Percentiles rank a stretch among this genome's conserved stretches.
Conservation (phyloP, 2,113 vertebrate genomes). For the Vidua chalybeata region DNA sequence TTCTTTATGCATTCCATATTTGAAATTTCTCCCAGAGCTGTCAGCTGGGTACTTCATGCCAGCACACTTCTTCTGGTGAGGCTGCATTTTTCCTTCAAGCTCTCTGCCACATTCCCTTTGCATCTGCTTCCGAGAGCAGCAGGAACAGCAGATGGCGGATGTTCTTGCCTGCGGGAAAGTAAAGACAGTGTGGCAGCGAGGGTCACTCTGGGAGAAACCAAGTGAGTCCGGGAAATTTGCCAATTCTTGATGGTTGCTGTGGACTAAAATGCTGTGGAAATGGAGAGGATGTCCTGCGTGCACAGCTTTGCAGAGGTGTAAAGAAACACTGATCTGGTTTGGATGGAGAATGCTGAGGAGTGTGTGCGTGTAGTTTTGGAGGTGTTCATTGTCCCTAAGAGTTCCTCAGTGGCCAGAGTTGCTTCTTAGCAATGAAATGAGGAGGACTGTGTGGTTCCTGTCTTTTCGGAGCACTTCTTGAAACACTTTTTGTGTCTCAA, state of each 20-base stretch:
- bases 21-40: neutral
- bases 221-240: slow-evolving; percentile 87
- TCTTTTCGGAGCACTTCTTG: neutral
- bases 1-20: neutral
- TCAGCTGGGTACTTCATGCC: neutral
- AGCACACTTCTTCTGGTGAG: neutral
- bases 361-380: neutral
- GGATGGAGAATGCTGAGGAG: neutral
- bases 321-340: neutral
- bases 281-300: neutral
- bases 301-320: neutral
- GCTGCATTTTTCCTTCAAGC: neutral
- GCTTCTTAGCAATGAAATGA: neutral
- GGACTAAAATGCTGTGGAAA: neutral
- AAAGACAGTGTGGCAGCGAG: slow-evolving; percentile 88
- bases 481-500: neutral
- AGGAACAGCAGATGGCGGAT: neutral
- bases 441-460: neutral
- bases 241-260: neutral
- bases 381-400: neutral
- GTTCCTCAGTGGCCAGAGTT: neutral
- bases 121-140: neutral
- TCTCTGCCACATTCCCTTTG: neutral
- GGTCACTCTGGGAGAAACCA: slow-evolving; percentile 88
- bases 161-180: slow-evolving; percentile 72